Base-by-base conservation (phyloP, 2,797 vertebrate species). In the Gouania willdenowi region DNA sequence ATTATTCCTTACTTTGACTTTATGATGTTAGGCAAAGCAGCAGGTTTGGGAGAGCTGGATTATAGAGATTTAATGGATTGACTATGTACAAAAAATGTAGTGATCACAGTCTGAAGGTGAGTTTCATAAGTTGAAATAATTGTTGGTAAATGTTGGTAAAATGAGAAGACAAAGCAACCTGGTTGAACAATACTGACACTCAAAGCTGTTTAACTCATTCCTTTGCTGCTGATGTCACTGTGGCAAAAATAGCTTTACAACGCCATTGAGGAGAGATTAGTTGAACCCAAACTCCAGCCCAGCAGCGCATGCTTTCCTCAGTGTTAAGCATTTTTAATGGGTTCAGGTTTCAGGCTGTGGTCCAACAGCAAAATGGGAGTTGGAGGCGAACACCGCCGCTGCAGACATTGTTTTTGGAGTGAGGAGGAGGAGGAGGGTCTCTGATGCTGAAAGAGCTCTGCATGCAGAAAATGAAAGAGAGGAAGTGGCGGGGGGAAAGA, bases 171-270 rank as follows among this genome's bases (percentile, higher is more conserved):
- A n/a, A n/a, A n/a, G n/a, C n/a, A n/a, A n/a, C n/a, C n/a, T n/a
- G n/a, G n/a, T n/a, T n/a, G n/a, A n/a, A n/a, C n/a, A n/a, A n/a
- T n/a, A n/a, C n/a, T n/a, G n/a, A n/a, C n/a, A n/a, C 25, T 29
- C 57, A 55, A 62, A 34, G 53, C 24, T 42, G 58, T 57, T 48
- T 26, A 25, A 55, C 41, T 66, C 56, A 66, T 77, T 82, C 69
- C 67, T 78, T 43, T 16, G 36, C 14, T 53, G 26, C 79, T 83
- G 81, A 80, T 58, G 77, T 82, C 79, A 87, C 58, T 17, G 51
- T 43, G 56, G 63, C 78, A 79, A 70, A 79, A 86, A 86, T 83
- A 84, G 71, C 63, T 70, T 55, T 51, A 60, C 31, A 40, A 56
- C 64, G 65, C 31, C 76, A 79, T 51, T 28, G 63, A 73, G 41